phyloP scores from a whole-genome alignment of 1,140 invertebrate genomes.

The Drosophila erecta region DNA sequence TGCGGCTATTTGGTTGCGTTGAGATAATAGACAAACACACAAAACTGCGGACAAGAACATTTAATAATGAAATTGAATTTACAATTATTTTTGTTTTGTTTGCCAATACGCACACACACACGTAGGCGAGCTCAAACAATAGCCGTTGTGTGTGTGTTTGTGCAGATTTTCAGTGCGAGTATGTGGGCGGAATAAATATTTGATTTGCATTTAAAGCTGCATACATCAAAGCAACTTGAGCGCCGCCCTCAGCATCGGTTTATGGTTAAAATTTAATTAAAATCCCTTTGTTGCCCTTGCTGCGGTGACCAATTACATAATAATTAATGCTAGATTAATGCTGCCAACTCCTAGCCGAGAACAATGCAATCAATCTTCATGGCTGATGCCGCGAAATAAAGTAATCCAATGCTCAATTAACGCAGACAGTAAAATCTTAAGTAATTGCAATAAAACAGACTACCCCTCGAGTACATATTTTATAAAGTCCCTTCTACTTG shows the following conservation, averaged over 20 bases:
- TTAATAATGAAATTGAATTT: conserved; percentile 82
- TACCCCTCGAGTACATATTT: conserved; percentile 79
- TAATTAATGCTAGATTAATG: conserved; percentile 79
- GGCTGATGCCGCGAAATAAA: conserved; percentile 38
- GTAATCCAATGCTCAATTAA: conserved; percentile 80
- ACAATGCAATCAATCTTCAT: conserved; percentile 64
- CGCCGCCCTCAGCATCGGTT: neutral
- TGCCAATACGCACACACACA: conserved; percentile 19
- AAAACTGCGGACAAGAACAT: conserved; percentile 63
- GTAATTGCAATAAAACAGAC: conserved; percentile 82
- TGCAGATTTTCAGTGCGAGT: conserved; percentile 1
- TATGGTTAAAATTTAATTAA: conserved; percentile 72
- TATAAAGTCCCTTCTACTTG: conserved; percentile 56
- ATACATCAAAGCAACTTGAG: conserved; percentile 61
- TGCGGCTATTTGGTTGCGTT: conserved; percentile 25
- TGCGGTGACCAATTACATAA: conserved; percentile 72
- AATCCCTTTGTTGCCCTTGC: conserved; percentile 58
- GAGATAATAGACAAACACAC: conserved; percentile 71
- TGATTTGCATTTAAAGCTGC: conserved; percentile 72
- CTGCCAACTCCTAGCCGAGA: conserved; percentile 32
- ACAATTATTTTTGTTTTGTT: conserved; percentile 79
- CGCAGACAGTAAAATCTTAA: conserved; percentile 77
- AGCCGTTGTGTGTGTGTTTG: neutral
- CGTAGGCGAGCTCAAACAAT: conserved; percentile 55
- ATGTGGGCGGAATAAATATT: conserved; percentile 62